Percentiles rank a stretch among this genome's conserved stretches.
phyloP scores from a whole-genome alignment of 2,113 vertebrate genomes.

The Tetraodon nigroviridis region DNA sequence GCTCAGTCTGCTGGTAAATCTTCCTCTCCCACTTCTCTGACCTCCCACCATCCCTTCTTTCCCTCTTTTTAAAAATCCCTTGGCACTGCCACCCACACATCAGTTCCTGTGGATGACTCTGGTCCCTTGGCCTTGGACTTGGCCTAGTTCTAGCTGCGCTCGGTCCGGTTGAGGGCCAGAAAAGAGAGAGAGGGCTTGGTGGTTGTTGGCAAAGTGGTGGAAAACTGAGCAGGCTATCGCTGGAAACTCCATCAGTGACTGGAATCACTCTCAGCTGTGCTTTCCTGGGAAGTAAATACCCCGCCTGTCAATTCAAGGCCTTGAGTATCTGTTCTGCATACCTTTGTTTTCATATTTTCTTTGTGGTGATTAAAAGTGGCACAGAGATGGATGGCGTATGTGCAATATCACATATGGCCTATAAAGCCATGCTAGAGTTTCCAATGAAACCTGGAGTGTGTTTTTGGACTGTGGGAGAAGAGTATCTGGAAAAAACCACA shows the following conservation, averaged over 20 bases:
- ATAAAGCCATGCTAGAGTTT: neutral
- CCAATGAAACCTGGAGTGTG: neutral
- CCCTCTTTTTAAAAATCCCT: conserved; percentile 41
- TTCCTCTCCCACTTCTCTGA: conserved; percentile 31
- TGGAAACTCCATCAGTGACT: conserved; percentile 75
- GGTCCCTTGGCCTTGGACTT: conserved; percentile 41
- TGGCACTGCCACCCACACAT: conserved; percentile 73
- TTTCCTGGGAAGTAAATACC: conserved; percentile 42
- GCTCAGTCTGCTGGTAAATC: conserved; percentile 50
- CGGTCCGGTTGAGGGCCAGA: conserved; percentile 38
- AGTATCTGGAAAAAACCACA: too few species aligned
- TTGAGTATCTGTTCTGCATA: conserved; percentile 40
- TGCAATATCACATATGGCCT: neutral
- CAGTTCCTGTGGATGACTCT: conserved; percentile 58
- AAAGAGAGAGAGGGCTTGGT: conserved; percentile 59
- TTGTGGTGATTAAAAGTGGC: conserved; percentile 36
- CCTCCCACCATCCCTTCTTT: conserved; percentile 48
- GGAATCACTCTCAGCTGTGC: conserved; percentile 70
- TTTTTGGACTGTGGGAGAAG: neutral
- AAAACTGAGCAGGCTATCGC: conserved; percentile 66
- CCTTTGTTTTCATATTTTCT: conserved; percentile 32
- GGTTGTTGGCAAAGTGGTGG: conserved; percentile 70
- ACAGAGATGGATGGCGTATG: conserved; percentile 19
- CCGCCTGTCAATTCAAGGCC: conserved; percentile 43
- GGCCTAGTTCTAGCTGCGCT: conserved; percentile 56